Percentiles rank a stretch among this genome's conserved stretches.
Evolutionary conservation across 2,113 vertebrate genomes (phyloP).

Genomic region (Gambusia affinis): DNA sequence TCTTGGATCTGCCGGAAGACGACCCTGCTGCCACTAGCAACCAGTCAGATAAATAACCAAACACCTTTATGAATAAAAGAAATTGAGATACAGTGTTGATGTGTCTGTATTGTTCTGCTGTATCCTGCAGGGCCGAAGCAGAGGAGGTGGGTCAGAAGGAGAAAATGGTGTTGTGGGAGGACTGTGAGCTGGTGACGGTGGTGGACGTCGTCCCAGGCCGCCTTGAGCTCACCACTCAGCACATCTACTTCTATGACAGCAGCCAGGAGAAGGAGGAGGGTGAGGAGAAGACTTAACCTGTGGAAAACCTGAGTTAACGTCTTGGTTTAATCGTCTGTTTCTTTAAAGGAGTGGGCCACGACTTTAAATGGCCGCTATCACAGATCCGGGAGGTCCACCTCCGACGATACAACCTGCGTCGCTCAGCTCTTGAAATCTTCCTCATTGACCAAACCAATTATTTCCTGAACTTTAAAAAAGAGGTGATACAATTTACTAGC

Average conservation of each 20-base stretch:
- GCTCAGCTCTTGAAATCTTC: constrained; percentile 96
- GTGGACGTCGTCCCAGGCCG: constrained; percentile 91
- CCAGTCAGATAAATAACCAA: constrained; percentile 67
- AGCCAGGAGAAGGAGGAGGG: constrained; percentile 95
- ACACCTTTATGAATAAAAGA: not conserved
- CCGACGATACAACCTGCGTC: constrained; percentile 92
- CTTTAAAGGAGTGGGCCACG: constrained; percentile 87
- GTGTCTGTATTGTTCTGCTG: not conserved
- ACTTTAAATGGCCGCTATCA: constrained; percentile 96
- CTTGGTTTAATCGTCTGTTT: not conserved
- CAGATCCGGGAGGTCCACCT: constrained; percentile 95
- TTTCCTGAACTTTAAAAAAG: constrained; percentile 97
- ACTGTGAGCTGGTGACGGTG: constrained; percentile 93
- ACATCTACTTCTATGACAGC: constrained; percentile 94
- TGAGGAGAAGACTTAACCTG: constrained; percentile 54
- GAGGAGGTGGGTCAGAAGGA: constrained; percentile 93
- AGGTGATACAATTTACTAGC: constrained; percentile 74
- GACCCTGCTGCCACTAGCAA: constrained; percentile 78
- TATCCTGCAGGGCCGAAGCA: constrained; percentile 83
- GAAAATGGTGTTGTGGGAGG: constrained; percentile 90
- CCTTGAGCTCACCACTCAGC: constrained; percentile 95
- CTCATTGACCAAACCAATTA: constrained; percentile 97
- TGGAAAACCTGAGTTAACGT: not conserved
- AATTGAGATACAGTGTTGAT: not conserved
- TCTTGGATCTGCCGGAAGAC: constrained; percentile 92